These are phyloP conservation scores for Trichopria drosophilae DNA, from an alignment of 2,888 invertebrate species.

Conservation along the genomic window DNA sequence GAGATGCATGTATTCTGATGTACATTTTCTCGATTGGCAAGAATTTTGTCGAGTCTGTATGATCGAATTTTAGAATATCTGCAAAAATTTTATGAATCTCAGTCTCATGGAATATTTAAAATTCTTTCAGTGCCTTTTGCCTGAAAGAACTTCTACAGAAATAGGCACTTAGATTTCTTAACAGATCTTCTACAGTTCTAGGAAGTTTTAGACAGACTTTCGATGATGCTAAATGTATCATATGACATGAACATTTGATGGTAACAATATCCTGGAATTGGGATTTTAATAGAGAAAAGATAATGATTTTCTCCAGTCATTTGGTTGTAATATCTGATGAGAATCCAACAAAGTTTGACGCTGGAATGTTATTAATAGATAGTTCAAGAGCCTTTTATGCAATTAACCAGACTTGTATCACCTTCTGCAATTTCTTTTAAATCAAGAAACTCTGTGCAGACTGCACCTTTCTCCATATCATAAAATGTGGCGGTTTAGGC, in stretches of 20 bases:
- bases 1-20: too few species aligned
- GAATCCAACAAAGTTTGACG: slow-evolving; percentile 40
- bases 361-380: slow-evolving; percentile 36
- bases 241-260: slow-evolving; percentile 50
- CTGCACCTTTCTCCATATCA: slow-evolving; percentile 57
- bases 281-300: slow-evolving; percentile 3
- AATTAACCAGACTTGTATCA: slow-evolving; percentile 26
- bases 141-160: slow-evolving; percentile 39
- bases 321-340: slow-evolving; percentile 44
- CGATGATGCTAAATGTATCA: slow-evolving; percentile 45
- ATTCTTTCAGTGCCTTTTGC: slow-evolving; percentile 41
- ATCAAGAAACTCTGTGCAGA: slow-evolving; percentile 36
- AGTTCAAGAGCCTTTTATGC: slow-evolving; percentile 30
- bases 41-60: too few species aligned
- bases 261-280: slow-evolving; percentile 41
- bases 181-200: slow-evolving; percentile 14
- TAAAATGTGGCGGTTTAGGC: slow-evolving; percentile 9
- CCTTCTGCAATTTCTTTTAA: slow-evolving; percentile 35
- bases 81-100: slow-evolving; percentile 44
- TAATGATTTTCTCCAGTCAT: slow-evolving; percentile 39
- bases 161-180: slow-evolving; percentile 41
- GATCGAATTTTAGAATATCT: too few species aligned
- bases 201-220: slow-evolving; percentile 50
- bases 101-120: slow-evolving; percentile 46
- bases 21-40: too few species aligned